These are phyloP conservation scores for Siphlonurus alternatus DNA, from an alignment of 2,888 invertebrate species.

Conservation along the genomic window DNA sequence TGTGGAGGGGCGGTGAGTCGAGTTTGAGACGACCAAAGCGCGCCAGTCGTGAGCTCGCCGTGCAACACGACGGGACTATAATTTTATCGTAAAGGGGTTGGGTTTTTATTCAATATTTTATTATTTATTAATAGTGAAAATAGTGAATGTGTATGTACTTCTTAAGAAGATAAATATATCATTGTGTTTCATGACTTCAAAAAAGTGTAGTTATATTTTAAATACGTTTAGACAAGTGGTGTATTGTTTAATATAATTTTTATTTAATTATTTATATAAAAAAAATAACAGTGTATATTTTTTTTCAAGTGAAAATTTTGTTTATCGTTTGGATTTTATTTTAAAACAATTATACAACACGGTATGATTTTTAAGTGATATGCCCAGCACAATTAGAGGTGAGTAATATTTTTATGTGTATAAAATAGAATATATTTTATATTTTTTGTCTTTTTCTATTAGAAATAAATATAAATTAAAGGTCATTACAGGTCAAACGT, in stretches of 20 bases:
- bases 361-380: constrained; percentile 10
- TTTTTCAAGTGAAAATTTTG: background rate
- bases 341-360: background rate
- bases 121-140: background rate
- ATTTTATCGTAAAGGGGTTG: background rate
- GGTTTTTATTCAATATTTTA: background rate
- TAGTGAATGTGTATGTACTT: background rate
- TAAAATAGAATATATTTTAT: background rate
- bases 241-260: too few species aligned
- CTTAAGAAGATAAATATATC: background rate
- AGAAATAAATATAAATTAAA: background rate
- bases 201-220: background rate
- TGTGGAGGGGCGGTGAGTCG: background rate
- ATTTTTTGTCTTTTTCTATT: too few species aligned
- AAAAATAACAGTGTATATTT: background rate
- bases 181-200: background rate
- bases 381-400: constrained; percentile 11
- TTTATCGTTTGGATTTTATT: background rate
- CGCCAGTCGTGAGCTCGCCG: background rate
- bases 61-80: background rate
- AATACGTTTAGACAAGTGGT: too few species aligned
- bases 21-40: background rate
- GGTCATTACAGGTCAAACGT: background rate
- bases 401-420: background rate
- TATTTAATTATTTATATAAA: too few species aligned